Evolutionary conservation across 2,113 vertebrate species (phyloP), one percentile per base, ranked within the genome.

Genomic region (Colius striatus): DNA sequence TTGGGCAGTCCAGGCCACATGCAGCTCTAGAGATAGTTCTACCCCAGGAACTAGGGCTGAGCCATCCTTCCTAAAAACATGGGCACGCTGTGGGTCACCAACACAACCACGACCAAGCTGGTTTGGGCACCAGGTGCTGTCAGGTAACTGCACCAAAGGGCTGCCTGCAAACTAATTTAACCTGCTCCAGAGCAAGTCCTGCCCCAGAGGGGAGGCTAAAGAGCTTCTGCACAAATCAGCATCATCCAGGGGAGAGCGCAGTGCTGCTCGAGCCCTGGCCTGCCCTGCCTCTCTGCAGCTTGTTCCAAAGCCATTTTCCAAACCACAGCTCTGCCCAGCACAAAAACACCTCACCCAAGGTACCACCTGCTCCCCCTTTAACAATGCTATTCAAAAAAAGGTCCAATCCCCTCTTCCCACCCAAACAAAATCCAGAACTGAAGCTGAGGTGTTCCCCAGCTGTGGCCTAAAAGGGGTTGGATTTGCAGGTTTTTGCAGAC

Each of bases 261-360:
- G 73, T 5, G 7, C 14, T 70, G 36, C 65, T 70, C 4, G 1
- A 90, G 71, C 21, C 19, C 51, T 7, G 7, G 47, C 74, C 78
- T 62, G 65, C 60, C 38, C 53, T 87, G 62, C 34, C 53, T 55
- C 61, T 54, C 51, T 6, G 1, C 2, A 1, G 55, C 47, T 78
- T 87, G 48, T 45, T 88, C 79, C 67, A 75, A 85, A 92, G 62
- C 32, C 2, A 0, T 41, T 61, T 81, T 53, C 58, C 72, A 90
- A 90, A 73, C 38, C 63, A 86, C 76, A 88, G 72, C 60, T 70
- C 79, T 88, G 67, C 79, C 79, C 86, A 80, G 71, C 45, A 68
- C 29, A 63, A 53, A 16, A 27, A 53, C 71, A 72, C 29, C 71
- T 68, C 2, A 2, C 66, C 75, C 15, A 6, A 83, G 50, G 45